A percentile compares a stretch with the other conserved stretches of the same genome.
Evolutionary conservation across 2,797 vertebrate species (phyloP).

Genomic region (Arctocebus calabarensis): DNA sequence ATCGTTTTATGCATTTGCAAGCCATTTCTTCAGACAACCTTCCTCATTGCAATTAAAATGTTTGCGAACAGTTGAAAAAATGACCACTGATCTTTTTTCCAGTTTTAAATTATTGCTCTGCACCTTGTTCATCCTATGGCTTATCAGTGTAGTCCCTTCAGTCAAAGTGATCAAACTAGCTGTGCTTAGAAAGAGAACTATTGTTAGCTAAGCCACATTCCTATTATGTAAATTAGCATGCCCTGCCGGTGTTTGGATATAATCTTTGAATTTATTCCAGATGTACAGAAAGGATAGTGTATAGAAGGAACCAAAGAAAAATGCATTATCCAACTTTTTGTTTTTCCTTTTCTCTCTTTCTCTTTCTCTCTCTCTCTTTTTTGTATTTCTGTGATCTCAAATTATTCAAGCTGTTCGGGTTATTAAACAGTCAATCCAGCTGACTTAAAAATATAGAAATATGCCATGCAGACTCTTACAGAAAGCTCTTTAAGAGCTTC

Average conservation of each 20-base stretch:
- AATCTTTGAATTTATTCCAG: background rate
- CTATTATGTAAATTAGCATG: background rate
- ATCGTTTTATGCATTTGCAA: background rate
- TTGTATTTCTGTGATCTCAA: slow-evolving; percentile 58
- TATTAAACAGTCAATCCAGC: slow-evolving; percentile 73
- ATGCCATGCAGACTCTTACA: slow-evolving; percentile 52
- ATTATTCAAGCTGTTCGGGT: slow-evolving; percentile 70
- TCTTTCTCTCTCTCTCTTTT: too few species aligned
- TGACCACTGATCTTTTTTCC: background rate
- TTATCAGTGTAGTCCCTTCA: background rate
- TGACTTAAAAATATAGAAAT: slow-evolving; percentile 76
- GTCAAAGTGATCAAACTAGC: background rate
- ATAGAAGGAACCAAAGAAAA: background rate
- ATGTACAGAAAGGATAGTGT: background rate
- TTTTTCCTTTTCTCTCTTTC: background rate
- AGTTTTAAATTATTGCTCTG: background rate
- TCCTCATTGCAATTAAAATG: background rate
- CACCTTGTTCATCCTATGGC: background rate
- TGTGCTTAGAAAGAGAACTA: background rate
- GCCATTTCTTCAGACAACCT: background rate
- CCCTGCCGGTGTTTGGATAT: background rate
- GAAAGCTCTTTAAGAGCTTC: slow-evolving; percentile 70
- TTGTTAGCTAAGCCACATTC: background rate
- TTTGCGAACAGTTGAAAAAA: background rate
- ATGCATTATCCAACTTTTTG: background rate